Conservation (phyloP, 2,888 invertebrate genomes). For the Rhagophthalmus giganteus region DNA sequence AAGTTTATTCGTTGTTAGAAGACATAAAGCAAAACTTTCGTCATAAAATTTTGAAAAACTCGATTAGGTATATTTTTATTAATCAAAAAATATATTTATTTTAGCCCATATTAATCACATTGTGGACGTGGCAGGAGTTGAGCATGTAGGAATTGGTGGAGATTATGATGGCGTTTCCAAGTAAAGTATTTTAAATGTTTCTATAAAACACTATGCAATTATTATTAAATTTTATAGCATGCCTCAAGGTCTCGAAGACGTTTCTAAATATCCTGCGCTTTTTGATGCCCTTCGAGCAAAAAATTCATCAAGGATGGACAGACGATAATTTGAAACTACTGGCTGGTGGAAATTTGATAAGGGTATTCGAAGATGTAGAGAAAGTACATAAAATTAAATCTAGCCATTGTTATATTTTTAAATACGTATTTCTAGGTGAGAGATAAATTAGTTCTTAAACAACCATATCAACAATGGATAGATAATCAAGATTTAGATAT, state of each 20-base stretch:
- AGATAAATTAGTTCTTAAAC: not conserved
- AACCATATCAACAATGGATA: not conserved
- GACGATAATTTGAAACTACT: slow-evolving; percentile 54
- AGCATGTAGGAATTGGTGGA: slow-evolving; percentile 59
- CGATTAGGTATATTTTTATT: too few relatives aligned
- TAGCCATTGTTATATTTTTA: too few relatives aligned
- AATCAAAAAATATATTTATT: too few relatives aligned
- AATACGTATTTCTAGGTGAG: too few relatives aligned
- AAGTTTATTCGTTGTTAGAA: too few relatives aligned
- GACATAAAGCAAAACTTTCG: too few relatives aligned
- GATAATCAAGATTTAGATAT: not conserved
- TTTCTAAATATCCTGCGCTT: slow-evolving; percentile 69
- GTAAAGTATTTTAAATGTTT: slow-evolving; percentile 2
- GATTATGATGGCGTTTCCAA: slow-evolving; percentile 47
- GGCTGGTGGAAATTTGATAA: slow-evolving; percentile 56
- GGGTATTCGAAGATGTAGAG: slow-evolving; percentile 54
- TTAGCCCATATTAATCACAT: slow-evolving; percentile 51
- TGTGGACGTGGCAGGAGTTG: slow-evolving; percentile 54
- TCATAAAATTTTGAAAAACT: too few relatives aligned
- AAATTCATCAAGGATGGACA: slow-evolving; percentile 49
- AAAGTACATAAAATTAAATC: slow-evolving; percentile 30
- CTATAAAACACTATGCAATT: not conserved
- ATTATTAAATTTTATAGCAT: slow-evolving; percentile 55
- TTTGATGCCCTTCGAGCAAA: slow-evolving; percentile 53
- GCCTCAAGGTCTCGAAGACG: slow-evolving; percentile 69